These are phyloP conservation scores for Cryptocephalus moraei DNA, from an alignment of 2,888 invertebrate genomes.

Conservation along the genomic window DNA sequence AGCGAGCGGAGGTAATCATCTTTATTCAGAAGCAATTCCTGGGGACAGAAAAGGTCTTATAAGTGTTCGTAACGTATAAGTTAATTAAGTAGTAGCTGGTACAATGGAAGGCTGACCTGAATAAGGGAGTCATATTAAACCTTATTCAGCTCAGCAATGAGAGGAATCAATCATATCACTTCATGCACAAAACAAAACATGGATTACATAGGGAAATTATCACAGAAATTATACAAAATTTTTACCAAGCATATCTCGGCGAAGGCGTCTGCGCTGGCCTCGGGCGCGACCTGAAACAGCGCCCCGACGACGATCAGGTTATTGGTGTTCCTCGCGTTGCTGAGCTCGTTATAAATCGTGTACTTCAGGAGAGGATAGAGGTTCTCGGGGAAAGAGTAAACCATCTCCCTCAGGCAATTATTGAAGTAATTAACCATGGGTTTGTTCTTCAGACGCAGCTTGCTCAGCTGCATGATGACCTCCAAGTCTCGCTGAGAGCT, in stretches of 20 bases:
- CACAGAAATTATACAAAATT: slow-evolving; percentile 3
- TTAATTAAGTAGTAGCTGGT: no score
- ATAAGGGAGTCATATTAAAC: no score
- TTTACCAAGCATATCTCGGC: slow-evolving; percentile 68
- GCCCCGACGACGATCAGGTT: slow-evolving; percentile 88
- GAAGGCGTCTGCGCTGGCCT: slow-evolving; percentile 69
- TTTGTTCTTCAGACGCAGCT: slow-evolving; percentile 89
- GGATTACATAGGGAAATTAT: no score
- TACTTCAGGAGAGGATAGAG: slow-evolving; percentile 77
- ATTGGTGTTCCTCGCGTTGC: slow-evolving; percentile 84
- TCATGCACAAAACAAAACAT: no score
- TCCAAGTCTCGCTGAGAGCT: slow-evolving; percentile 56
- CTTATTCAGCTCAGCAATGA: no score
- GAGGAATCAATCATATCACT: no score
- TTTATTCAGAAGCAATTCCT: slow-evolving; percentile 75
- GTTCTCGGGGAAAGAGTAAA: slow-evolving; percentile 74
- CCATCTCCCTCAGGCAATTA: slow-evolving; percentile 80
- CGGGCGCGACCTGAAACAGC: slow-evolving; percentile 77
- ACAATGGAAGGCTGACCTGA: no score
- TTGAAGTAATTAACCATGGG: slow-evolving; percentile 83
- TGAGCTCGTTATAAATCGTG: slow-evolving; percentile 91
- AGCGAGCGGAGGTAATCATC: slow-evolving; percentile 87
- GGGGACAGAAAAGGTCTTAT: slow-evolving; percentile 26
- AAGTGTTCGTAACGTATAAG: no score
- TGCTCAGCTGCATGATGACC: slow-evolving; percentile 67